phyloP scores from a whole-genome alignment of 1,140 invertebrate genomes.

The Drosophila baimaii region DNA sequence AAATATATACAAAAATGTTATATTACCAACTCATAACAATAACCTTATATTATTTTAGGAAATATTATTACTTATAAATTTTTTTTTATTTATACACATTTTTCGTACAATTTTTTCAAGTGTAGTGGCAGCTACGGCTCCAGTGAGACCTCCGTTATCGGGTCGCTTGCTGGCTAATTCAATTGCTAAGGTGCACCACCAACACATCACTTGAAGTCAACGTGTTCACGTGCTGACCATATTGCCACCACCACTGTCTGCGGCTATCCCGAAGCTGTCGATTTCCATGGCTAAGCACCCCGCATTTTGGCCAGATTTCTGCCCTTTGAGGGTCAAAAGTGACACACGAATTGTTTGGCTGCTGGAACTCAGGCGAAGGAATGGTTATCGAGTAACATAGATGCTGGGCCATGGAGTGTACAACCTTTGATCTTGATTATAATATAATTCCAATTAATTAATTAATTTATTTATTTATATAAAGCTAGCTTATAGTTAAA shows the following conservation, averaged over 20 bases:
- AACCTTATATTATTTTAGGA: neutral
- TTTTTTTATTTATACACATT: too few relatives aligned
- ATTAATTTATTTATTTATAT: too few relatives aligned
- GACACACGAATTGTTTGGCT: neutral
- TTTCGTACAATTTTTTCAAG: neutral
- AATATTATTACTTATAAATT: too few relatives aligned
- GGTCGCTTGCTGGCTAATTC: conserved; percentile 4
- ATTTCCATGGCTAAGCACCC: neutral
- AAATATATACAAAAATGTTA: neutral
- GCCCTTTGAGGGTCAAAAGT: neutral
- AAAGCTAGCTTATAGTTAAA: too few relatives aligned
- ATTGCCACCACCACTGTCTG: conserved; percentile 2
- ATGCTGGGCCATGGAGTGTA: too few relatives aligned
- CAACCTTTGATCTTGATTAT: too few relatives aligned
- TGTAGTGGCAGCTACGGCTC: neutral
- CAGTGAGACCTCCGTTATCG: neutral
- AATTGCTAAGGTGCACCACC: neutral
- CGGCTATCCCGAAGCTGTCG: neutral
- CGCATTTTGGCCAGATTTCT: conserved; percentile 9
- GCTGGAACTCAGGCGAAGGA: neutral
- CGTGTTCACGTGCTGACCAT: neutral
- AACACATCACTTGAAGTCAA: conserved; percentile 2
- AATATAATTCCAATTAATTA: too few relatives aligned
- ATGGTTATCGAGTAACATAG: too few relatives aligned
- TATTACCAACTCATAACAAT: neutral